Percentiles rank a stretch among this genome's conserved stretches.
These are phyloP conservation scores for Siniperca chuatsi DNA, from an alignment of 2,113 vertebrate genomes.

Conservation along the genomic window DNA sequence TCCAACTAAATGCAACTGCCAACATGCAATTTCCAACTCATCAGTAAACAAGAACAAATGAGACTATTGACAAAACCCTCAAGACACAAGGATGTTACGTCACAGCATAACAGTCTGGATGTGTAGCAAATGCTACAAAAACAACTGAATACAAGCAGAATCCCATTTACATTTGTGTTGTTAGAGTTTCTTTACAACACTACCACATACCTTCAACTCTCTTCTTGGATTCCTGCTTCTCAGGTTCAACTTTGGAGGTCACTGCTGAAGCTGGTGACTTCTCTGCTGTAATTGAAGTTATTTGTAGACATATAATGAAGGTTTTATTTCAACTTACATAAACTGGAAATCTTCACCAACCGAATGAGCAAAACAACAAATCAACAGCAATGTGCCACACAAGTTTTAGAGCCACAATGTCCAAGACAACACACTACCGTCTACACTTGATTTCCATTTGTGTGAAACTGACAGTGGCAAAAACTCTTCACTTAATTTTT, in stretches of 20 bases:
- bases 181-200: background rate
- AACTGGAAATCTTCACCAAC: background rate
- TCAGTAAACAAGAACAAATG: slow-evolving; percentile 19
- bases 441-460: background rate
- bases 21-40: background rate
- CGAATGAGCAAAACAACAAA: slow-evolving; percentile 6
- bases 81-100: background rate
- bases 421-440: background rate
- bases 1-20: background rate
- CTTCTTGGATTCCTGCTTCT: slow-evolving; percentile 47
- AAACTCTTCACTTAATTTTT: background rate
- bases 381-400: slow-evolving; percentile 25
- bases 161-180: background rate
- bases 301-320: background rate
- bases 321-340: background rate
- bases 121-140: background rate
- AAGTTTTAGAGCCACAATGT: background rate
- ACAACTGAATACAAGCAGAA: slow-evolving; percentile 1
- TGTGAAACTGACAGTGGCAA: background rate
- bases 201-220: slow-evolving; percentile 56
- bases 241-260: slow-evolving; percentile 23
- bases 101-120: background rate
- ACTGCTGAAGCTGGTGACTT: slow-evolving; percentile 6
- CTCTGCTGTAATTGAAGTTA: slow-evolving; percentile 46
- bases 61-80: slow-evolving; percentile 14